These are phyloP conservation scores for Campylomormyrus numenius DNA, from an alignment of 2,113 vertebrate species.

Conservation along the genomic window DNA sequence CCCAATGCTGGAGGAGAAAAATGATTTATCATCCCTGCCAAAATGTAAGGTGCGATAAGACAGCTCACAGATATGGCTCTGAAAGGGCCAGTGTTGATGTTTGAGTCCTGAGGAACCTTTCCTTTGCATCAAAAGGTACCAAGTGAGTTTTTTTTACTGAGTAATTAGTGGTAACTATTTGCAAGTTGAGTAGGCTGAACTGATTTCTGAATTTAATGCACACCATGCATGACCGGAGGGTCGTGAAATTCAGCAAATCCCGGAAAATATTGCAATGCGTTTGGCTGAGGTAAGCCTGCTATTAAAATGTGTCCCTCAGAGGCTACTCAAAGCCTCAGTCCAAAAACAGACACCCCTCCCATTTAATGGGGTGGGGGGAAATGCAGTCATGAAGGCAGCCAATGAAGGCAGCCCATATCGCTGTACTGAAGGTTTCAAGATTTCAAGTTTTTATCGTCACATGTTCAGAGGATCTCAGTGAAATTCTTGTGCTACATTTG, in stretches of 20 bases:
- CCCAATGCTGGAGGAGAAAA: background rate
- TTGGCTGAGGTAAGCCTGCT: background rate
- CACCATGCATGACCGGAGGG: background rate
- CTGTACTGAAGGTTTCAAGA: background rate
- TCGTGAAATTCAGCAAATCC: background rate
- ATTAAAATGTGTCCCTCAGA: background rate
- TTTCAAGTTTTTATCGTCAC: background rate
- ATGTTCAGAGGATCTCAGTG: background rate
- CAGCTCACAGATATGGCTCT: background rate
- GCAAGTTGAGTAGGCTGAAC: background rate
- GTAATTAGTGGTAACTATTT: background rate
- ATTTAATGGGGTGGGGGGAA: background rate
- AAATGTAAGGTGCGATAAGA: background rate
- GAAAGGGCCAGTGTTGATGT: background rate
- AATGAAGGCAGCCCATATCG: background rate
- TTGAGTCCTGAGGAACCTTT: background rate
- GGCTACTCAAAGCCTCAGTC: background rate
- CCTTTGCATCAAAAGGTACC: background rate
- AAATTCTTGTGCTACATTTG: background rate
- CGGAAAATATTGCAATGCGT: background rate
- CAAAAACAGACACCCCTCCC: background rate
- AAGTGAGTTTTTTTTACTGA: background rate
- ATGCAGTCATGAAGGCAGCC: background rate
- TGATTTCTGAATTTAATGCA: background rate
- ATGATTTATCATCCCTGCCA: background rate